Evolutionary conservation across 1,140 invertebrate genomes (phyloP), one percentile per base, ranked within the genome.

Genomic region (Teleogryllus occipitalis): DNA sequence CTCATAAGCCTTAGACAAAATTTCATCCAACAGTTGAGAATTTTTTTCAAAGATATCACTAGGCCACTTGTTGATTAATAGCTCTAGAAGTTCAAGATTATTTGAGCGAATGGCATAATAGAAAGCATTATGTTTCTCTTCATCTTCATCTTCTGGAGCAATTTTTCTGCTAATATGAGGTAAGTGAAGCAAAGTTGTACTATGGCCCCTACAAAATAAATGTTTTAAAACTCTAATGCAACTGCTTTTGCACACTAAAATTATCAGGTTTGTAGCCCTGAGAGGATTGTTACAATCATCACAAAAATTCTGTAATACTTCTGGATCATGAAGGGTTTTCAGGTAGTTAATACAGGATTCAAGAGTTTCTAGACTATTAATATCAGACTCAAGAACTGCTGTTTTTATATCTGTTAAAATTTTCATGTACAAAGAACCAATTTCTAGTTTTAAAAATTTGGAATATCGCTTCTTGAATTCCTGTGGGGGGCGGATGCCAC

Each of bases 21-120:
- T 65, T 65, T 65, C 54, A 65, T 65, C 54, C 7, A 79, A 15
- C 7, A 76, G 74, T 12, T 79, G 74, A 74, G 79, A 81, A 77
- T 78, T 7, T 47, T 14, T 0, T 77, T 14, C 7, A 46, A 81
- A 72, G 77, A 73, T 73, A 49, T 79, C 75, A 39, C 78, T 65
- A 48, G 80, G 80, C 80, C 80, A 81, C 7, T 81, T 77, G 76
- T 78, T 77, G 47, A 81, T 81, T 46, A 81, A 48, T 18, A 65
- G 7, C 72, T 79, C 75, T 8, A 81, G 39, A 54, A 81, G 46
- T 22, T 81, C 54, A 74, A 75, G 47, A 74, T 81, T 81, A 18
- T 47, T 15, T 7, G 78, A 77, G 15, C 54, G 75, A 39, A 81
- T 74, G 74, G 78, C 78, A 78, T 79, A 79, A 73, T 81, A 81